Evolutionary conservation across 2,113 vertebrate species (phyloP).

Genomic region (Caretta caretta): DNA sequence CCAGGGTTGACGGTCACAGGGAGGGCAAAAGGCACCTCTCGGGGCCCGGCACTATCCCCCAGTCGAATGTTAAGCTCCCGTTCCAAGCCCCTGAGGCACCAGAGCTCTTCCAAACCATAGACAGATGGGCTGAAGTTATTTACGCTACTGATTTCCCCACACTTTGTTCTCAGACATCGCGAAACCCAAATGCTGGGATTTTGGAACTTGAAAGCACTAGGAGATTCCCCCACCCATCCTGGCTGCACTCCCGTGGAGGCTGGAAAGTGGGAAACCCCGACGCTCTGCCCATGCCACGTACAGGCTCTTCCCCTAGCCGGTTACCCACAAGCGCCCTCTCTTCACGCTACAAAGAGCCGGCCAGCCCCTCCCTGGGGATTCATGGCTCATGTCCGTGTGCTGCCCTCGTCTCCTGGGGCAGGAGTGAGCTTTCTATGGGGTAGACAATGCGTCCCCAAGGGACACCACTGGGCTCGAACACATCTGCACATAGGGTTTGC

Average conservation of each 20-base stretch:
- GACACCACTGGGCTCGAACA: too few species aligned
- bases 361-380: not conserved
- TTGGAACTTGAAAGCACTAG: not conserved
- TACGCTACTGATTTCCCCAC: not conserved
- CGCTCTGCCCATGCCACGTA: too few species aligned
- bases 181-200: not conserved
- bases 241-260: not conserved
- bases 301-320: not conserved
- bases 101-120: not conserved
- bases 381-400: too few species aligned
- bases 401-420: too few species aligned
- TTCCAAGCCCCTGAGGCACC: not conserved
- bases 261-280: not conserved
- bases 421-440: too few species aligned
- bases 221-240: not conserved
- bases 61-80: not conserved
- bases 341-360: not conserved
- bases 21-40: not conserved
- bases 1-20: not conserved
- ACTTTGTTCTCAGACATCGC: not conserved
- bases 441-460: too few species aligned
- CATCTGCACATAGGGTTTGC: too few species aligned
- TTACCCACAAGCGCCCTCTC: not conserved
- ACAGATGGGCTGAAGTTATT: not conserved
- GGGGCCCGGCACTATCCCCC: not conserved